Conservation (phyloP, 2,113 vertebrate genomes). For the Gallinago media region DNA sequence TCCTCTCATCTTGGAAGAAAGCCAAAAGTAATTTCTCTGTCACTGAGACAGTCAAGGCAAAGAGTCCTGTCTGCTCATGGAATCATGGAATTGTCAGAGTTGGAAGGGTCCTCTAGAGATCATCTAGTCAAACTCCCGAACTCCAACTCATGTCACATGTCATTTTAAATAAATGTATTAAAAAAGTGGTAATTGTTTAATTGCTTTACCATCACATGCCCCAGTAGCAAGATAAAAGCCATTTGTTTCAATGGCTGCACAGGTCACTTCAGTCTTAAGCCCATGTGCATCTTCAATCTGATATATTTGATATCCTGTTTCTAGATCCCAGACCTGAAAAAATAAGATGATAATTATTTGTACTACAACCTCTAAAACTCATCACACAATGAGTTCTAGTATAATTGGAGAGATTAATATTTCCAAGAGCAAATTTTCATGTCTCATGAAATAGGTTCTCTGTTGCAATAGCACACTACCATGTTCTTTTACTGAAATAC, state of each 20-base stretch:
- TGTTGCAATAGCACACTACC: background rate
- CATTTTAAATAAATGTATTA: background rate
- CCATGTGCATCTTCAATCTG: slow-evolving; percentile 76
- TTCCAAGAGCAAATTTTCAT: background rate
- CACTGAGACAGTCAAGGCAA: background rate
- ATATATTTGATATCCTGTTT: slow-evolving; percentile 76
- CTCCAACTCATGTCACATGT: background rate
- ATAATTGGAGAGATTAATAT: background rate
- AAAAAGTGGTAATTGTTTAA: background rate
- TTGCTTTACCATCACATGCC: slow-evolving; percentile 73
- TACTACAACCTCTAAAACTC: background rate
- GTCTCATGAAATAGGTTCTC: background rate
- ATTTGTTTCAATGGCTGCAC: slow-evolving; percentile 65
- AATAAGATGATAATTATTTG: background rate
- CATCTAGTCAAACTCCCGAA: too few species aligned
- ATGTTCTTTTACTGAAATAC: background rate
- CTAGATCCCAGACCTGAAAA: slow-evolving; percentile 78
- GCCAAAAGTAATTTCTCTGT: background rate
- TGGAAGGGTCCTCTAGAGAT: too few species aligned
- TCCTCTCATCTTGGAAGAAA: background rate
- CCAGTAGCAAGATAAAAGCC: slow-evolving; percentile 76
- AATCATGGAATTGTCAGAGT: too few species aligned
- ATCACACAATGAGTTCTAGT: background rate
- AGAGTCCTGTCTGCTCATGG: background rate
- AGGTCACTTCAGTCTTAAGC: slow-evolving; percentile 68